Conservation (phyloP, 1,140 invertebrate genomes). For the Lordiphosa stackelbergi region DNA sequence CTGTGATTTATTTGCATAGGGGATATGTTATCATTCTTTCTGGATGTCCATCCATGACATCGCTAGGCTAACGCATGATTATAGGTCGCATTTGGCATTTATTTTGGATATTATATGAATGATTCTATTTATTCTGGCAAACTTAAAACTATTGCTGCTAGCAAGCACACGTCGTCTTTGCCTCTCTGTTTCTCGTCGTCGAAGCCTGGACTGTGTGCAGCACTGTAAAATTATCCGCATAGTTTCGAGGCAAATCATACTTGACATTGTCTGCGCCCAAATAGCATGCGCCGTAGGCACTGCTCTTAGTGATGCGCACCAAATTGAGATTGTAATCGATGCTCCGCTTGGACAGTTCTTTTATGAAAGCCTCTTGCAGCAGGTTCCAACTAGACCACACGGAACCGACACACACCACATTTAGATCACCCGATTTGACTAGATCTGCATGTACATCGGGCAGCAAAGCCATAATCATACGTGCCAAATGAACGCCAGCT, state of each 20-base stretch:
- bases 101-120: too few relatives aligned
- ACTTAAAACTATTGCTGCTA: slow-evolving; percentile 4
- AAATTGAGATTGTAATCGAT: slow-evolving; percentile 81
- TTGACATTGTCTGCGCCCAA: slow-evolving; percentile 83
- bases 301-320: slow-evolving; percentile 81
- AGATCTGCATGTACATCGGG: slow-evolving; percentile 83
- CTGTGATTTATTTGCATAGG: too few relatives aligned
- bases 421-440: slow-evolving; percentile 82
- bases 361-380: slow-evolving; percentile 84
- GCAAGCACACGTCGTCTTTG: background rate
- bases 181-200: slow-evolving; percentile 27
- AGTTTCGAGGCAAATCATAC: slow-evolving; percentile 77
- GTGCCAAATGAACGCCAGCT: slow-evolving; percentile 87
- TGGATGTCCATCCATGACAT: too few relatives aligned
- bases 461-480: slow-evolving; percentile 84
- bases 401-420: slow-evolving; percentile 94
- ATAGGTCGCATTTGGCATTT: too few relatives aligned
- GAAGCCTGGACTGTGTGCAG: slow-evolving; percentile 71
- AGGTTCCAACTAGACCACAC: slow-evolving; percentile 96
- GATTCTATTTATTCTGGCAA: too few relatives aligned
- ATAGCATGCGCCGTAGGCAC: slow-evolving; percentile 87
- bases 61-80: too few relatives aligned
- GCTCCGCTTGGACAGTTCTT: slow-evolving; percentile 78
- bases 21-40: too few relatives aligned
- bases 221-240: slow-evolving; percentile 78